Evolutionary conservation across 2,797 vertebrate species (phyloP), one percentile per base, ranked within the genome.

Genomic region (Lithobates pipiens): DNA sequence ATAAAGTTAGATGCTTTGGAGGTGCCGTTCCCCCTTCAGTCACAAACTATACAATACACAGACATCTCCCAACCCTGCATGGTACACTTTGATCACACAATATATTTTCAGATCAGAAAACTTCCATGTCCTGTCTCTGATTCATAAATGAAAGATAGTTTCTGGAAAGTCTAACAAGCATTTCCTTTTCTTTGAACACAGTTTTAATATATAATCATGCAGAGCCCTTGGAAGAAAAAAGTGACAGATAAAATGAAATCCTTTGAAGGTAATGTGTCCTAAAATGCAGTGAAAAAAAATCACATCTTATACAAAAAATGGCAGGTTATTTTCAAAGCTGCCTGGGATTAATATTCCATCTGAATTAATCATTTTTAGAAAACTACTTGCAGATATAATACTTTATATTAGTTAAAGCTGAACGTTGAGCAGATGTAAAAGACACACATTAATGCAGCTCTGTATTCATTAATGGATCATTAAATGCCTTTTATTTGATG

Each of bases 71-170:
- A 39, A 39, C 71, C 34, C 67, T 46, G 81, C 71, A 29, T 86
- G 25, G 18, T 65, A 29, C 57, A 68, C 85, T 86, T 86, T 86
- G 85, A 86, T 86, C 80, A 73, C 80, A 44, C 36, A 78, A 77
- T 67, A 63, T 82, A 69, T 78, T 76, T 76, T 77, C 74, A 73
- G 69, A 70, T 86, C 85, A 71, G 11, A 70, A 70, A 44, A 73
- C 70, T 32, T 63, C n/a, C 23, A 57, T 68, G 46, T 15, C 54
- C 10, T 77, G 29, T 63, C 65, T 82, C 50, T 86, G 80, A 86
- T 82, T 74, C 36, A 68, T 16, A 81, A 77, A 82, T 82, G 54
- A 82, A 82, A 65, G 65, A 82, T 25, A 46, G 42, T 77, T 71
- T 39, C 39, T 86, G 67, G 78, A 86, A 82, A 65, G 11, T 86